Conservation (phyloP, 1,140 invertebrate species). For the Choristoneura fumiferana region DNA sequence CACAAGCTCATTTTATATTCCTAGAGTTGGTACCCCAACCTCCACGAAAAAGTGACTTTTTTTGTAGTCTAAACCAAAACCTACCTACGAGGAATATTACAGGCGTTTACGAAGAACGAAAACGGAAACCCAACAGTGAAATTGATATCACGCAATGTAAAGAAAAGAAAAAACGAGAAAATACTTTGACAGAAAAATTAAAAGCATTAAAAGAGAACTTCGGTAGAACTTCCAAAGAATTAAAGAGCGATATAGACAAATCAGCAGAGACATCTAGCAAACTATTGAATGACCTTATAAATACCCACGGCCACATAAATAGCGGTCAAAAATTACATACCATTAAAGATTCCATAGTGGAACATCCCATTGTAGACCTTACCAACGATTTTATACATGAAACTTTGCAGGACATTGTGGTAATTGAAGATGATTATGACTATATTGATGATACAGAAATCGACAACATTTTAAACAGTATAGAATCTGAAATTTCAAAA, state of each 20-base stretch:
- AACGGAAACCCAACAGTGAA: conserved; percentile 53
- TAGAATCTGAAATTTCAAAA: conserved; percentile 56
- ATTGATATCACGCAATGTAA: conserved; percentile 36
- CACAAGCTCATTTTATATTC: conserved; percentile 56
- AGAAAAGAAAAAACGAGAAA: conserved; percentile 59
- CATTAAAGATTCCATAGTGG: not conserved
- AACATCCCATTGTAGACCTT: not conserved
- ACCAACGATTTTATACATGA: conserved; percentile 19
- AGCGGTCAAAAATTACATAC: not conserved
- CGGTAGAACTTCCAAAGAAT: conserved; percentile 35
- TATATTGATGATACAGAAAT: conserved; percentile 45
- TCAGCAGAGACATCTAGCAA: conserved; percentile 34
- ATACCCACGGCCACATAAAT: not conserved
- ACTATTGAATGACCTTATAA: conserved; percentile 28
- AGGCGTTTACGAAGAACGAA: conserved; percentile 42
- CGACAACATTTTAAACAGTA: conserved; percentile 48
- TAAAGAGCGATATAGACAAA: conserved; percentile 35
- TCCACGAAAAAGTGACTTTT: not conserved
- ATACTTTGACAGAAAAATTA: conserved; percentile 44
- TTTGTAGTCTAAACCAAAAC: not conserved
- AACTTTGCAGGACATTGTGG: conserved; percentile 17
- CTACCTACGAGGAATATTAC: conserved; percentile 27
- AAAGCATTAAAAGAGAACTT: conserved; percentile 47
- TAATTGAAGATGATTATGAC: conserved; percentile 33
- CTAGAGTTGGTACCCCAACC: conserved; percentile 31